Evolutionary conservation across 2,888 invertebrate genomes (phyloP).

Genomic region (Opisthograptis luteolata): DNA sequence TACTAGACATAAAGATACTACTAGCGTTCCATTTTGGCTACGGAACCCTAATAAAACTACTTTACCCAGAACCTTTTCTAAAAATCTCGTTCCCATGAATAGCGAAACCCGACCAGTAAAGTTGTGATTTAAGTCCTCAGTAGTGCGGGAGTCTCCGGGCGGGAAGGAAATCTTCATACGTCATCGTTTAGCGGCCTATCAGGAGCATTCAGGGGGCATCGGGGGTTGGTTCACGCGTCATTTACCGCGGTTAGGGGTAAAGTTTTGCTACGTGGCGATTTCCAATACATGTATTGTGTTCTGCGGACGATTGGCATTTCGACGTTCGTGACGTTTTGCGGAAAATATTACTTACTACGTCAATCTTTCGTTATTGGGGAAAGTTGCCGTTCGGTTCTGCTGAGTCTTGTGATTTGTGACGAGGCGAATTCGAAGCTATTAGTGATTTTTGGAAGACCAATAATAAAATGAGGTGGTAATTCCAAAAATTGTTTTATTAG

Average conservation of each 20-base stretch:
- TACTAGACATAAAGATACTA: no score
- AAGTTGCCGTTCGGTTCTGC: conserved; percentile 12
- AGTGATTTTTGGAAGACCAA: no score
- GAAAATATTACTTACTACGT: conserved; percentile 21
- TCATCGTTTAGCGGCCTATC: conserved; percentile 43
- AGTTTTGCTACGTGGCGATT: conserved; percentile 21
- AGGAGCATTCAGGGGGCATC: conserved; percentile 12
- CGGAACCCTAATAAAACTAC: conserved; percentile 13
- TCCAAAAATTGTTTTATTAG: no score
- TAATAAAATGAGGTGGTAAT: no score
- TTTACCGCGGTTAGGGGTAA: conserved; percentile 33
- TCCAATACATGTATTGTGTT: conserved; percentile 26
- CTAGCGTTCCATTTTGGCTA: no score
- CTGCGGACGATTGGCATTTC: conserved; percentile 18
- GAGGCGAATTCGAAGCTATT: no score
- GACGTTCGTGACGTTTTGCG: conserved; percentile 15
- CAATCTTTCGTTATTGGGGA: conserved; percentile 27
- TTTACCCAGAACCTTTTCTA: conserved; percentile 16
- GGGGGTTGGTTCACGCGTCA: conserved; percentile 44
- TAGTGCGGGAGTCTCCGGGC: conserved; percentile 15
- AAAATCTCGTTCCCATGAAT: conserved; percentile 21
- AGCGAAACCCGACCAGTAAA: conserved; percentile 6
- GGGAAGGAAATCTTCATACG: conserved; percentile 35
- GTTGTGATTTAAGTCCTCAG: conserved; percentile 23
- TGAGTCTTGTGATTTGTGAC: no score